Evolutionary conservation across 2,113 vertebrate genomes (phyloP).

Genomic region (Coreoperca whiteheadi): DNA sequence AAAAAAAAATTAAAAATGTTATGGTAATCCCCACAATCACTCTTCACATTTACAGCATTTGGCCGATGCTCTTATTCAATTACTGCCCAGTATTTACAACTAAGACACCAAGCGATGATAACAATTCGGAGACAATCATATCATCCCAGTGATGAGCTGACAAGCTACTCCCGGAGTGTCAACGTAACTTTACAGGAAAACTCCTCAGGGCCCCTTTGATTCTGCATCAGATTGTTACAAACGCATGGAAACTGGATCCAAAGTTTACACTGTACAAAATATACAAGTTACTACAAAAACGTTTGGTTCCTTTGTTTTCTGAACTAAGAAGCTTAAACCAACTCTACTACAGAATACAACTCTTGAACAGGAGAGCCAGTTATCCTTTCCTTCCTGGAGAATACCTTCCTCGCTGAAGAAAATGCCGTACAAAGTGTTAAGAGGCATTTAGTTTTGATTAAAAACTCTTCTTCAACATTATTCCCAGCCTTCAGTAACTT

Average conservation of each 20-base stretch:
- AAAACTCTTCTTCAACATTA: neutral
- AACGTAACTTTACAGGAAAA: too few species aligned
- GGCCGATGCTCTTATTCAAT: neutral
- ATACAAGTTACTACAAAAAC: too few species aligned
- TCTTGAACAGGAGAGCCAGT: conserved; percentile 13
- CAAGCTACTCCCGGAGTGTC: too few species aligned
- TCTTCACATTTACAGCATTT: neutral
- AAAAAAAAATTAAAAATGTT: neutral
- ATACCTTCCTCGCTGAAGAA: neutral
- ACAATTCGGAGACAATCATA: conserved; percentile 7
- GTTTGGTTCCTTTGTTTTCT: conserved; percentile 2
- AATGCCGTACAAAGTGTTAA: neutral
- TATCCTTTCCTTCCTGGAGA: neutral
- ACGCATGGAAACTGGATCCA: too few species aligned
- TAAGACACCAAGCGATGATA: neutral
- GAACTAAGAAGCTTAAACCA: neutral
- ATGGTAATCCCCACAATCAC: neutral
- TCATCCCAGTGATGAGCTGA: conserved; percentile 7
- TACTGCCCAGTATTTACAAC: neutral
- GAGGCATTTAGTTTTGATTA: neutral
- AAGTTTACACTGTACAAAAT: too few species aligned
- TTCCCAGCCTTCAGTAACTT: neutral
- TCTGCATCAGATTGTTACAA: too few species aligned
- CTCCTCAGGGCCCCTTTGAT: too few species aligned
- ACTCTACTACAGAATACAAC: neutral